phyloP scores from a whole-genome alignment of 1,140 invertebrate genomes.

The Theocolax elegans region DNA sequence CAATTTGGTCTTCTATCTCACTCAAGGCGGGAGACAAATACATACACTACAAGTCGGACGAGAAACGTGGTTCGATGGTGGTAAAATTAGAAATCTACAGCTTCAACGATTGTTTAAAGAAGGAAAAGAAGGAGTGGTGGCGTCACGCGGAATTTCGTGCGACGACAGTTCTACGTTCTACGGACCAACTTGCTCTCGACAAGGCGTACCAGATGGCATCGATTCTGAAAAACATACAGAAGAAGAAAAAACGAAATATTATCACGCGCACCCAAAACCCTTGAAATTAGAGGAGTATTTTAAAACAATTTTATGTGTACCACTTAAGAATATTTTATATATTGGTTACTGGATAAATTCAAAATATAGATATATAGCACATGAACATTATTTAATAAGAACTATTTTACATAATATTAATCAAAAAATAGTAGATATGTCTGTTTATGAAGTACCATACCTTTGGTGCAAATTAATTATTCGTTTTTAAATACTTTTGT shows the following conservation, averaged over 20 bases:
- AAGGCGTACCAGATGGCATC: too few species aligned
- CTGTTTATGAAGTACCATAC: neutral
- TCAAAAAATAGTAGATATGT: conserved; percentile 9
- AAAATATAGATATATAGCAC: conserved; percentile 2
- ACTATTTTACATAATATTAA: conserved; percentile 14
- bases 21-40: conserved; percentile 4
- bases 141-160: neutral
- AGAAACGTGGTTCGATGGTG: conserved; percentile 2
- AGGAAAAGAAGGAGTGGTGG: conserved; percentile 4
- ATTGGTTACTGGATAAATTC: conserved; percentile 4
- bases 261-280: too few species aligned
- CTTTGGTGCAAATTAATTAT: too few species aligned
- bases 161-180: neutral
- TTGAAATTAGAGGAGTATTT: neutral
- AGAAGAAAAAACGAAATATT: too few species aligned
- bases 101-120: neutral
- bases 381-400: conserved; percentile 2
- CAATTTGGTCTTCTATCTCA: too few species aligned
- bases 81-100: conserved; percentile 26
- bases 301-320: neutral
- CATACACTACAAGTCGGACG: neutral
- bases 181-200: too few species aligned
- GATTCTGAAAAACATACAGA: too few species aligned
- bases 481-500: too few species aligned
- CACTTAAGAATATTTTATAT: conserved; percentile 3